Conservation (phyloP, 2,888 invertebrate species). For the Orchestes rusci region DNA sequence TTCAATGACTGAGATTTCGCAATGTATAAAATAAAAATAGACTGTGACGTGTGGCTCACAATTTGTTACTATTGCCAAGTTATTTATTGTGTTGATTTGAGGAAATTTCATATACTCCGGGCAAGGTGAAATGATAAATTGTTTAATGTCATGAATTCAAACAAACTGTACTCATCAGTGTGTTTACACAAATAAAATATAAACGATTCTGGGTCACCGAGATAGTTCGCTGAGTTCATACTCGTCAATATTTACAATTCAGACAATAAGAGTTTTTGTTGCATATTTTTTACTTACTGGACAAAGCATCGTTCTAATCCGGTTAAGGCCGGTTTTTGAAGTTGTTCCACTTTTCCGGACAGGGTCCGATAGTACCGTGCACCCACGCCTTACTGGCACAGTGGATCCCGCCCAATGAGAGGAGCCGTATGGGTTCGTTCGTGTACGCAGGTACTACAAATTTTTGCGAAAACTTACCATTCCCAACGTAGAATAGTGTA, state of each 20-base stretch:
- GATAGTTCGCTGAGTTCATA: too few species aligned
- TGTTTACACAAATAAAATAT: too few species aligned
- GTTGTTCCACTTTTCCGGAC: constrained; percentile 31
- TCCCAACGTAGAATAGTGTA: not conserved
- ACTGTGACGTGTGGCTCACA: not conserved
- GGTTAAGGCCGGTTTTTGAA: constrained; percentile 18
- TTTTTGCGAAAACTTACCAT: too few species aligned
- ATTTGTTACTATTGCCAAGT: too few species aligned
- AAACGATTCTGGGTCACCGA: too few species aligned
- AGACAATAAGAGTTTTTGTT: not conserved
- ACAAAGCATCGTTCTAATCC: constrained; percentile 7
- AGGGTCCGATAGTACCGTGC: constrained; percentile 83
- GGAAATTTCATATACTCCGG: too few species aligned
- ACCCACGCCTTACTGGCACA: constrained; percentile 87
- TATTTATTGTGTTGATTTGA: too few species aligned
- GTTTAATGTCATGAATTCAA: too few species aligned
- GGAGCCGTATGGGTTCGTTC: constrained; percentile 84
- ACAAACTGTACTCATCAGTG: too few species aligned
- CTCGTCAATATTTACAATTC: too few species aligned
- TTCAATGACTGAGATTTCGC: too few species aligned
- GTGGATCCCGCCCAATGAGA: constrained; percentile 88
- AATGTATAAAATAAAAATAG: not conserved
- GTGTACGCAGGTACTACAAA: constrained; percentile 70
- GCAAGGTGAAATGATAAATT: too few species aligned
- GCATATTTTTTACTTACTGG: not conserved